Base-by-base conservation (phyloP, 2,797 vertebrate genomes). In the Artibeus jamaicensis region DNA sequence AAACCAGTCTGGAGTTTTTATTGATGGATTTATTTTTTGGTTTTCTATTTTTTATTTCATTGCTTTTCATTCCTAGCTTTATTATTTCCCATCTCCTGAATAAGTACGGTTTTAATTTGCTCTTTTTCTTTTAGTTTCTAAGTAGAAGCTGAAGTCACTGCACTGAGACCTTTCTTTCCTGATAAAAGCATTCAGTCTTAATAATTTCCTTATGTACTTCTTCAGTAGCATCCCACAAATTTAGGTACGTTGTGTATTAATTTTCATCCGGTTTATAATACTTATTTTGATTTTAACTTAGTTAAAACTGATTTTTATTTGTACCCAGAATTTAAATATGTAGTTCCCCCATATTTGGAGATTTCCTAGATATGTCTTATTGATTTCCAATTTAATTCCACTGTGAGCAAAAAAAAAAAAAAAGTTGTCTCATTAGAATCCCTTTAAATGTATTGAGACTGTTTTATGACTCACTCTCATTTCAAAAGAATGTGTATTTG, bases 91-190 rank as follows among this genome's bases (percentile, higher is more conserved):
- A 79, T 59, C 55, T 87, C 46, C 68, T 65, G 26, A n/a, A 34
- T 68, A 95, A 95, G 32, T 78, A 86, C 5, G 32, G 16, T 42
- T 95, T 82, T 92, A 62, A 86, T 39, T 71, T 94, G 53, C 34
- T 76, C 1, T 48, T 86, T 67, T 86, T 67, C 24, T 44, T 62
- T 59, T 26, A 50, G 22, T 70, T 89, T 92, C 71, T 92, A 88
- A 86, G 9, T 29, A 73, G 46, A 96, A 50, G 26, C 42, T 53
- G 76, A 82, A n/a, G 57, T 74, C 55, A 55, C 0, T 34, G 5
- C 76, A 65, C 3, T 59, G 24, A 92, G n/a, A 55, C 16, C 26
- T 77, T 57, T 46, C 79, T 92, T 88, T 67, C 48, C 94, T 86
- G 89, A 81, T 37, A 85, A 5, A 84, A 46, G 48, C 44, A 81